phyloP scores from a whole-genome alignment of 2,113 vertebrate species.

The Dipodomys ordii region DNA sequence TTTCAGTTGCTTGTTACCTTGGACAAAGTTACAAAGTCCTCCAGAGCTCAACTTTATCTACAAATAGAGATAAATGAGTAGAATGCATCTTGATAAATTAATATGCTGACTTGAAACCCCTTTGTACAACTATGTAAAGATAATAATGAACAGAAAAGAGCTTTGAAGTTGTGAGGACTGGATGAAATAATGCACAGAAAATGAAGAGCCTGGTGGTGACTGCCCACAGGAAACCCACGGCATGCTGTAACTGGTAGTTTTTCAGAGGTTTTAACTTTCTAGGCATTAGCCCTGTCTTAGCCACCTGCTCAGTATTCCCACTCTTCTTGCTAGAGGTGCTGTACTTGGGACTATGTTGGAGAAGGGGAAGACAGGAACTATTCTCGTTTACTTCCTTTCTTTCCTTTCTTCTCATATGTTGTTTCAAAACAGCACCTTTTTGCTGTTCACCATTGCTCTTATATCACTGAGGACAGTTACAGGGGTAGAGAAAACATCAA shows the following conservation, averaged over 20 bases:
- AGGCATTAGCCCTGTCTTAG: not conserved
- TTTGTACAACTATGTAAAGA: no score
- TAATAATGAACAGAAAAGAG: no score
- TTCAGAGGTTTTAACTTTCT: slow-evolving; percentile 11
- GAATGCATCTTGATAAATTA: no score
- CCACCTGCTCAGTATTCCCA: not conserved
- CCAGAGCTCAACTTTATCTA: not conserved
- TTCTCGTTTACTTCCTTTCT: not conserved
- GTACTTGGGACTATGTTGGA: not conserved
- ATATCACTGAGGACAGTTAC: slow-evolving; percentile 12
- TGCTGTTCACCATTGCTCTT: slow-evolving; percentile 13
- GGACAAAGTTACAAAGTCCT: not conserved
- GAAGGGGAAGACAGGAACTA: not conserved
- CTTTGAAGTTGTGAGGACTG: not conserved
- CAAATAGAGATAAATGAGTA: not conserved
- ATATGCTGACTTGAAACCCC: no score
- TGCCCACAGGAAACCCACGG: not conserved
- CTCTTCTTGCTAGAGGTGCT: not conserved
- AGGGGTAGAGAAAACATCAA: not conserved
- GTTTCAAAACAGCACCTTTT: slow-evolving; percentile 9
- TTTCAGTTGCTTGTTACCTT: no score
- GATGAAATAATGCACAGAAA: not conserved
- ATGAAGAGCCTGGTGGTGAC: not conserved
- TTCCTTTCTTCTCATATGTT: slow-evolving; percentile 31
- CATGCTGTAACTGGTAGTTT: not conserved